These are phyloP conservation scores for Fukomys damarensis DNA, from an alignment of 2,113 vertebrate species.

Conservation along the genomic window DNA sequence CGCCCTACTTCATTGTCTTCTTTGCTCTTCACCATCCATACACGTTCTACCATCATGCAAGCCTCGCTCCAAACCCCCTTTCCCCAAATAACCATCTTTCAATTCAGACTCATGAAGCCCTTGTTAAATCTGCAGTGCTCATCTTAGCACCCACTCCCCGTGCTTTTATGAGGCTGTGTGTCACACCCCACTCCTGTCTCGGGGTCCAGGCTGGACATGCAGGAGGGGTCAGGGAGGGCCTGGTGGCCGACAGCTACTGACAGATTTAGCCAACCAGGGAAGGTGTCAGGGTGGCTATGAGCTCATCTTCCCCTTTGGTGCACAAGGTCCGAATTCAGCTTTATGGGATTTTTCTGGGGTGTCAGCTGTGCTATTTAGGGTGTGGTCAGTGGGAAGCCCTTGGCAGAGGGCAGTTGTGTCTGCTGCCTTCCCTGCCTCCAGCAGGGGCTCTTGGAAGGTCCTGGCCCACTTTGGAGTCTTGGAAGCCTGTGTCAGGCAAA, in stretches of 20 bases:
- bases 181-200: not conserved
- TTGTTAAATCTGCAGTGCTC: fast-evolving
- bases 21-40: not conserved
- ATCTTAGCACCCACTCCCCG: not conserved
- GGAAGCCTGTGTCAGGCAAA: not conserved
- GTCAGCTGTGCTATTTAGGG: conserved; percentile 73
- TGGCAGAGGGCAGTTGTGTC: conserved; percentile 15
- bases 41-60: fast-evolving
- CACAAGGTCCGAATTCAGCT: conserved; percentile 57
- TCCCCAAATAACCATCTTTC: not conserved
- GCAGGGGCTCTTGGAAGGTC: conserved; percentile 49
- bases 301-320: conserved; percentile 65
- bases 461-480: conserved; percentile 41
- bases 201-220: not conserved
- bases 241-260: not conserved
- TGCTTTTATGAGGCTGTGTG: not conserved
- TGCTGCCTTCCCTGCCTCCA: not conserved
- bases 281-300: conserved; percentile 51
- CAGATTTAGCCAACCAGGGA: not conserved
- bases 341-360: conserved; percentile 64
- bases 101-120: not conserved
- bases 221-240: conserved; percentile 8
- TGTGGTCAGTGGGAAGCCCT: conserved; percentile 51
- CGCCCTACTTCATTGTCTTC: fast-evolving
- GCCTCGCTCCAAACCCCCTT: not conserved